These are phyloP conservation scores for Cephalopholis sonnerati DNA, from an alignment of 2,113 vertebrate genomes.

Conservation along the genomic window DNA sequence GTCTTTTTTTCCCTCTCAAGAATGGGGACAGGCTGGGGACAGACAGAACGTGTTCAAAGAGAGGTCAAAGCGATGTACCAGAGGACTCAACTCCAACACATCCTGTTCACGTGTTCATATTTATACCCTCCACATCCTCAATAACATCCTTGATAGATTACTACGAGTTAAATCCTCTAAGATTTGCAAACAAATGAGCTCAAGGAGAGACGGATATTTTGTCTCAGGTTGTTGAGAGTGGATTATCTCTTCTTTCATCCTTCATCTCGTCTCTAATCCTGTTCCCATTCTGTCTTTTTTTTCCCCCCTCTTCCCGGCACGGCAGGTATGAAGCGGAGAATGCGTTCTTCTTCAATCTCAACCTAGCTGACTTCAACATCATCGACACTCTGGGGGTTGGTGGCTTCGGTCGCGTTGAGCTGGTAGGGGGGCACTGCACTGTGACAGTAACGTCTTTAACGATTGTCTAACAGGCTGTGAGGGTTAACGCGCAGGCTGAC, in stretches of 20 bases:
- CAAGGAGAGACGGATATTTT: conserved; percentile 61
- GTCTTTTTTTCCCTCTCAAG: conserved; percentile 37
- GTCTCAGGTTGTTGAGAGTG: conserved; percentile 69
- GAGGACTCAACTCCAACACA: conserved; percentile 51
- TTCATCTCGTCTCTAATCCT: conserved; percentile 69
- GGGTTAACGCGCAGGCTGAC: background rate
- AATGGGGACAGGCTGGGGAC: conserved; percentile 49
- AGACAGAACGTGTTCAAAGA: conserved; percentile 37
- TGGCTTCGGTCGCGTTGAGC: conserved; percentile 89
- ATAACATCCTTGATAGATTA: conserved; percentile 70
- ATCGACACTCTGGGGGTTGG: conserved; percentile 95
- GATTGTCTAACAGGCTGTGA: background rate
- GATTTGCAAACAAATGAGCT: conserved; percentile 75
- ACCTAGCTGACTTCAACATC: conserved; percentile 87
- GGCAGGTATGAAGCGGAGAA: conserved; percentile 93
- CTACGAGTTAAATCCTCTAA: conserved; percentile 56
- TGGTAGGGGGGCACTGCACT: conserved; percentile 73
- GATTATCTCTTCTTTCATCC: conserved; percentile 74
- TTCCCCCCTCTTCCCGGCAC: conserved; percentile 6
- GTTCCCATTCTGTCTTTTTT: conserved; percentile 52
- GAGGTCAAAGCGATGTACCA: conserved; percentile 51
- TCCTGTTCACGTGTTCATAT: conserved; percentile 58
- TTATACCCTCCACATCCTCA: conserved; percentile 63
- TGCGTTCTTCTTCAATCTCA: conserved; percentile 86
- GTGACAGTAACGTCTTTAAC: background rate